Conservation (phyloP, 2,113 vertebrate genomes). For the Vireo altiloquus region DNA sequence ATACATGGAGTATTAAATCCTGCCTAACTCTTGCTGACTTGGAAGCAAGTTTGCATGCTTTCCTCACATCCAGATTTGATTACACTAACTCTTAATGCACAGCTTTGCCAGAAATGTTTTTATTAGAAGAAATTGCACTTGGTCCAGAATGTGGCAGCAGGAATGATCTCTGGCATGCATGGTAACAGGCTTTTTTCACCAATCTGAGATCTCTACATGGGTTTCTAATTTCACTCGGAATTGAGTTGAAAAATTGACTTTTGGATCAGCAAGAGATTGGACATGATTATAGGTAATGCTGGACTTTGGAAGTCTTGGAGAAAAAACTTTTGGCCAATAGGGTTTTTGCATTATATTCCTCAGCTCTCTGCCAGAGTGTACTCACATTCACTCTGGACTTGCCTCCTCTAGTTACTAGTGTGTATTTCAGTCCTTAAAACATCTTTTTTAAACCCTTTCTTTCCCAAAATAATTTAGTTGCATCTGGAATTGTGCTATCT, state of each 20-base stretch:
- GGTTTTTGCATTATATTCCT: conserved; percentile 51
- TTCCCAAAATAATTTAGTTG: neutral
- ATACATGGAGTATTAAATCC: conserved; percentile 67
- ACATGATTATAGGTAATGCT: conserved; percentile 59
- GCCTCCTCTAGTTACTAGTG: conserved; percentile 15
- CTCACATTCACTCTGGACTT: conserved; percentile 51
- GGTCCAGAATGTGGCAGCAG: conserved; percentile 67
- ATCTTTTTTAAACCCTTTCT: neutral
- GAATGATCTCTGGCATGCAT: conserved; percentile 64
- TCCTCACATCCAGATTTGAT: conserved; percentile 72
- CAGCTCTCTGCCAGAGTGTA: conserved; percentile 31
- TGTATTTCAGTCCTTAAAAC: conserved; percentile 3
- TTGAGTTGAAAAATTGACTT: conserved; percentile 64
- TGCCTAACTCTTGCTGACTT: conserved; percentile 71
- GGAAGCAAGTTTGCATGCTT: conserved; percentile 65
- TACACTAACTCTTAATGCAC: conserved; percentile 49
- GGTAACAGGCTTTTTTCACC: conserved; percentile 39
- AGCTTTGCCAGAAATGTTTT: conserved; percentile 65
- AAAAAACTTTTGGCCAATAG: conserved; percentile 24
- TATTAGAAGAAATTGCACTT: conserved; percentile 64
- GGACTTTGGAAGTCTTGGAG: conserved; percentile 59
- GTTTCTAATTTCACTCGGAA: conserved; percentile 57
- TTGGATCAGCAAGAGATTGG: conserved; percentile 56
- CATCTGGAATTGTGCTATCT: neutral
- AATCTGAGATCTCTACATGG: conserved; percentile 51